phyloP scores from a whole-genome alignment of 1,140 invertebrate species.

The Samia ricini region DNA sequence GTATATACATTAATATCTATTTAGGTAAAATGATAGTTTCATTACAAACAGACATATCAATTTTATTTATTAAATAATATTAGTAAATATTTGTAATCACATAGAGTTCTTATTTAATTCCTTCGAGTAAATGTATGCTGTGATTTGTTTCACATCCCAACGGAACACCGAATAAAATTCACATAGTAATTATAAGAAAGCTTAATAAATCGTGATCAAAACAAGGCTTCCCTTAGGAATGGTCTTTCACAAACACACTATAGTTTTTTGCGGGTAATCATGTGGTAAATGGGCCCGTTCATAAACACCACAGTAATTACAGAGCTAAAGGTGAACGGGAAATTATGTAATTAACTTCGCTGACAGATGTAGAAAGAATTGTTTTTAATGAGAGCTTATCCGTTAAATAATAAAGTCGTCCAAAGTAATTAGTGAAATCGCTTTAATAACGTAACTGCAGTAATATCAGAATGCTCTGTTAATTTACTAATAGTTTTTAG shows the following conservation, averaged over 20 bases:
- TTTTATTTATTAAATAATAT: too few species aligned
- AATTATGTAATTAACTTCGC: slow-evolving; percentile 6
- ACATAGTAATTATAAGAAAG: not conserved
- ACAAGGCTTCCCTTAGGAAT: not conserved
- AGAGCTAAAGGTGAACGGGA: not conserved
- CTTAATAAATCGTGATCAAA: not conserved
- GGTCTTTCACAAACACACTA: not conserved
- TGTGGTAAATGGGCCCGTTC: not conserved
- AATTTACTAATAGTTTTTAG: too few species aligned
- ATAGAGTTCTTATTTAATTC: not conserved
- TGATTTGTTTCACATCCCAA: not conserved
- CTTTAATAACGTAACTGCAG: too few species aligned
- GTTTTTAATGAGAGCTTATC: not conserved
- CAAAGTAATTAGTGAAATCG: not conserved
- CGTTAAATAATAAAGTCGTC: not conserved
- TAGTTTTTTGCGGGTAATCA: not conserved
- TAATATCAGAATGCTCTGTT: too few species aligned
- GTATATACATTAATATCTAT: too few species aligned
- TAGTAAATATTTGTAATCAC: too few species aligned
- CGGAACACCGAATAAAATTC: not conserved
- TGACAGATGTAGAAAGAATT: slow-evolving; percentile 8
- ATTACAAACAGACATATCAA: too few species aligned
- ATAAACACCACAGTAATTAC: not conserved
- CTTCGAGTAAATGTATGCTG: not conserved
- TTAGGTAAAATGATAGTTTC: too few species aligned